Evolutionary conservation across 2,888 invertebrate species (phyloP).

Genomic region (Ectemnius lituratus): DNA sequence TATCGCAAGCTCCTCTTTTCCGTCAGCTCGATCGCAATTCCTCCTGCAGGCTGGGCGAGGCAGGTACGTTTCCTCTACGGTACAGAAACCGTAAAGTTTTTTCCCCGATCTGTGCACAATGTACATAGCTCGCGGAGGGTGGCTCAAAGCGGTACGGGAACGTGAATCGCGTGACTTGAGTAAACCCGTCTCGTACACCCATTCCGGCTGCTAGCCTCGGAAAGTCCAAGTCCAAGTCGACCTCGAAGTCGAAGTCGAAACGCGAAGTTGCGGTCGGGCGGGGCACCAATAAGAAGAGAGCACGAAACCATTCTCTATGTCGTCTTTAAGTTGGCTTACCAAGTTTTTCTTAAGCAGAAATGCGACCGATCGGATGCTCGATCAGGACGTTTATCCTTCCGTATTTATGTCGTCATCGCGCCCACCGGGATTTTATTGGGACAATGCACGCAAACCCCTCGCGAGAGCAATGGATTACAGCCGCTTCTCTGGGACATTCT

Average conservation of each 20-base stretch:
- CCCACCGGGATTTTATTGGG: slow-evolving; percentile 49
- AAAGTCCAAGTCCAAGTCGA: slow-evolving; percentile 16
- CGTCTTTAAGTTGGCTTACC: not conserved
- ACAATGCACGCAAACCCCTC: slow-evolving; percentile 59
- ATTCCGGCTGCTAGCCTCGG: slow-evolving; percentile 19
- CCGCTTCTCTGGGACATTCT: not conserved
- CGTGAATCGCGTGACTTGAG: slow-evolving; percentile 72
- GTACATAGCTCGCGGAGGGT: slow-evolving; percentile 40
- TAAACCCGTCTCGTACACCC: slow-evolving; percentile 28
- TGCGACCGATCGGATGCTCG: slow-evolving; percentile 30
- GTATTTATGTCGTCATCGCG: slow-evolving; percentile 66
- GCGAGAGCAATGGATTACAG: not conserved
- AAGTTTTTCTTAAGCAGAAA: not conserved
- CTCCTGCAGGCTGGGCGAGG: too few species aligned
- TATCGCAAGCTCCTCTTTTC: too few species aligned
- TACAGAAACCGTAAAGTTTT: too few species aligned
- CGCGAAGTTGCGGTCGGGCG: slow-evolving; percentile 19
- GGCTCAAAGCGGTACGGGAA: slow-evolving; percentile 71
- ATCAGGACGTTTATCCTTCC: slow-evolving; percentile 58
- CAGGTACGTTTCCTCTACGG: too few species aligned
- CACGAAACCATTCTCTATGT: not conserved
- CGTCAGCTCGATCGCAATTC: too few species aligned
- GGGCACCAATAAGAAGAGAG: slow-evolving; percentile 1
- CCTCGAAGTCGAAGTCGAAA: slow-evolving; percentile 19
- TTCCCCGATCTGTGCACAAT: too few species aligned